A percentile compares a stretch with the other conserved stretches of the same genome.
Conservation (phyloP, 2,888 invertebrate species). For the Ennomos fuscantarius region DNA sequence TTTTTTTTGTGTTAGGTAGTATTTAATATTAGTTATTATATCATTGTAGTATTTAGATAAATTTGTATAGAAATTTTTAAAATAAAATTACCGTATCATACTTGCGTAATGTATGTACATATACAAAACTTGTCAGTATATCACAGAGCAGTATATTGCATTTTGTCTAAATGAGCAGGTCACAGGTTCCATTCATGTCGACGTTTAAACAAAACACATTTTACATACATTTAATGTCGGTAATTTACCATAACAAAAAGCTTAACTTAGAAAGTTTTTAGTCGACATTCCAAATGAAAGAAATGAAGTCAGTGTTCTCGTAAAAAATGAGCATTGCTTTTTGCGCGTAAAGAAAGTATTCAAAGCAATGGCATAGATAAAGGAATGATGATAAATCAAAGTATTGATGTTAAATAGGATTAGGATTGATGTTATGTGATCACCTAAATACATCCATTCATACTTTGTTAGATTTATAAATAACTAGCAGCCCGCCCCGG, state of each 20-base stretch:
- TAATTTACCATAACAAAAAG: slow-evolving; percentile 30
- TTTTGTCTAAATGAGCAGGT: background rate
- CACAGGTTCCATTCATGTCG: background rate
- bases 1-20: too few species aligned
- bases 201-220: background rate
- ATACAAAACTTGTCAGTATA: too few species aligned
- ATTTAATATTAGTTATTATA: too few species aligned
- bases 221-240: slow-evolving; percentile 24
- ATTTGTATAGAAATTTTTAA: too few species aligned
- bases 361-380: slow-evolving; percentile 7
- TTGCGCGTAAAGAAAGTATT: slow-evolving; percentile 31
- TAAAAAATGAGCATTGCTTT: slow-evolving; percentile 24
- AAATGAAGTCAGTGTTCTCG: slow-evolving; percentile 8
- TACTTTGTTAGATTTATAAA: too few species aligned
- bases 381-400: slow-evolving; percentile 2
- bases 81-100: too few species aligned
- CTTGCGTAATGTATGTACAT: too few species aligned
- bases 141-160: background rate
- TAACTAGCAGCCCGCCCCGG: too few species aligned
- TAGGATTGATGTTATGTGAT: background rate
- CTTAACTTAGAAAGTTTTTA: slow-evolving; percentile 32
- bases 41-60: too few species aligned
- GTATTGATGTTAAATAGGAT: slow-evolving; percentile 7
- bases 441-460: too few species aligned
- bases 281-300: slow-evolving; percentile 19